A percentile compares a stretch with the other conserved stretches of the same genome.
Evolutionary conservation across 2,888 invertebrate genomes (phyloP).

Genomic region (Metalampra italica): DNA sequence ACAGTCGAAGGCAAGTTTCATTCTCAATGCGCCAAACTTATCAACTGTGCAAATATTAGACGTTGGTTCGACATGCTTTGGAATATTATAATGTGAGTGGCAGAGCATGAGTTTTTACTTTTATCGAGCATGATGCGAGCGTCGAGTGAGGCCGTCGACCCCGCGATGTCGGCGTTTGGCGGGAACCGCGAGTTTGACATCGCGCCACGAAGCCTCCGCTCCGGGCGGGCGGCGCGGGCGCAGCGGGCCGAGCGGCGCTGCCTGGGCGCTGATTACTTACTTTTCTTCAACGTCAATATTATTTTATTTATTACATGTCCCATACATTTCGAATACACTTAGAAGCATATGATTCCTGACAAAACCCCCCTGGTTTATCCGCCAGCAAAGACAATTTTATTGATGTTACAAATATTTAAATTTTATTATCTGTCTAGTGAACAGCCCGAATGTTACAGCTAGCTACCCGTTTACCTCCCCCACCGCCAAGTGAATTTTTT

Average conservation of each 20-base stretch:
- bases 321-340: no score
- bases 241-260: constrained; percentile 11
- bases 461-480: no score
- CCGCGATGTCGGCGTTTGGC: constrained; percentile 37
- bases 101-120: constrained; percentile 60
- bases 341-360: no score
- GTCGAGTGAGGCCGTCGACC: constrained; percentile 35
- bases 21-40: not conserved
- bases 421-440: no score
- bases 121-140: constrained; percentile 56
- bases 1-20: not conserved
- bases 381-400: no score
- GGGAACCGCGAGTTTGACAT: constrained; percentile 38
- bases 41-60: constrained; percentile 23
- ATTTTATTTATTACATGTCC: no score
- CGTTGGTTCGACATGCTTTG: not conserved
- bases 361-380: no score
- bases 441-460: no score
- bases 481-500: no score
- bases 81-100: constrained; percentile 13
- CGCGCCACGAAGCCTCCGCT: constrained; percentile 23
- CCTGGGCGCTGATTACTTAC: no score
- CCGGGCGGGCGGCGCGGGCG: constrained; percentile 12
- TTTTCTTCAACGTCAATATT: no score
- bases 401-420: no score